phyloP scores from a whole-genome alignment of 2,888 invertebrate species.

The Synanthedon formicaeformis region DNA sequence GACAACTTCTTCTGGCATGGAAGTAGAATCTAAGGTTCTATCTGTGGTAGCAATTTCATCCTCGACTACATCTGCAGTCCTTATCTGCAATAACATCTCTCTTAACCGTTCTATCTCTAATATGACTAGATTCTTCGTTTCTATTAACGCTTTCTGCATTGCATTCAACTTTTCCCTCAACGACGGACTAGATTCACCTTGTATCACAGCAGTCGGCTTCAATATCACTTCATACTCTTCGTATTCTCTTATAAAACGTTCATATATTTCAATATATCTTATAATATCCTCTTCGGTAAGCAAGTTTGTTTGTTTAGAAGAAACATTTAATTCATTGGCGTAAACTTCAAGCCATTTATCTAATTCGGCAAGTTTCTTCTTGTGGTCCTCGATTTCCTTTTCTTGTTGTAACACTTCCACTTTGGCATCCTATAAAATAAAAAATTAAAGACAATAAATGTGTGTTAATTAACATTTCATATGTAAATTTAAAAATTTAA shows the following conservation, averaged over 20 bases:
- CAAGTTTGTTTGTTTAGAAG: slow-evolving; percentile 42
- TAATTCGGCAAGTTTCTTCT: slow-evolving; percentile 47
- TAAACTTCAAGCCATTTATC: slow-evolving; percentile 64
- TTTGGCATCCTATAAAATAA: slow-evolving; percentile 51
- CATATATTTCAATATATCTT: slow-evolving; percentile 60
- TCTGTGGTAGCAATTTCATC: slow-evolving; percentile 68
- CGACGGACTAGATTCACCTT: slow-evolving; percentile 61
- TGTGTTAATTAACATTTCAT: no score
- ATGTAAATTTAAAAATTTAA: slow-evolving; percentile 5
- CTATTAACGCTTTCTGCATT: slow-evolving; percentile 69
- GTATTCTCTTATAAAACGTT: slow-evolving; percentile 55
- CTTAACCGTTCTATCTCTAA: slow-evolving; percentile 69
- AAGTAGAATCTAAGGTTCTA: slow-evolving; percentile 76
- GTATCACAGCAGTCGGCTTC: slow-evolving; percentile 54
- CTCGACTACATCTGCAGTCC: slow-evolving; percentile 45
- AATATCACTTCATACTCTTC: slow-evolving; percentile 58
- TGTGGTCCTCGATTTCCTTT: slow-evolving; percentile 50
- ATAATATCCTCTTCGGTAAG: slow-evolving; percentile 49
- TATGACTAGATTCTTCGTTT: slow-evolving; percentile 73
- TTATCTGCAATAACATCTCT: slow-evolving; percentile 51
- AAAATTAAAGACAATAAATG: slow-evolving; percentile 4
- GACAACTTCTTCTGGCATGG: slow-evolving; percentile 78
- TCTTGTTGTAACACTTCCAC: slow-evolving; percentile 46
- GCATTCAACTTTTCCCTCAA: slow-evolving; percentile 69
- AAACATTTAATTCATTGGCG: slow-evolving; percentile 58